Evolutionary conservation across 2,888 invertebrate genomes (phyloP), one percentile per base, ranked within the genome.

Genomic region (Mechanitis messenoides): DNA sequence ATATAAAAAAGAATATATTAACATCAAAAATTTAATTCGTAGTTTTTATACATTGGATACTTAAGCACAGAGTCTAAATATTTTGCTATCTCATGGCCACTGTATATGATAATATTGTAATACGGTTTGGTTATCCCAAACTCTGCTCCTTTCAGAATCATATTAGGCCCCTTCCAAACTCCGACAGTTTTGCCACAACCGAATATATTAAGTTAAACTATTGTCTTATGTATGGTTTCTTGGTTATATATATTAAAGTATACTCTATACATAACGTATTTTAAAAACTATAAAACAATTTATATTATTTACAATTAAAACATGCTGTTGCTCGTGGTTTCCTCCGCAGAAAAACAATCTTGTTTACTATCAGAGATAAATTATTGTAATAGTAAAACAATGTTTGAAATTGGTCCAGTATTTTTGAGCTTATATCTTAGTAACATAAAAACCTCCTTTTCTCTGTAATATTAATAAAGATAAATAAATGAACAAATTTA

Each of bases 91-190:
- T 61, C 58, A 57, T 57, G 61, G 55, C 58, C 54, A 62, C 55
- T 66, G 60, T 64, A 66, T 66, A 66, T 66, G 64, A 60, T 66
- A 66, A 66, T 66, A 61, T 60, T 56, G 57, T 35, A 63, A 63
- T 63, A 53, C 59, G 62, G 42, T 59, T 59, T 38, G 57, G 50
- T 57, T 35, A 58, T 62, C 59, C 46, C 45, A 55, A 64, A 64
- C 62, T 54, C 35, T 50, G 55, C 45, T 55, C 45, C 35, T 50
- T 58, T 61, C 57, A 33, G n/a, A 45, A 42, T 20, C 28, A 55
- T 56, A 53, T 55, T 55, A 53, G 31, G 46, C 57, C 42, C 20
- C 9, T 42, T 28, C 50, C 31, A 50, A 50, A 50, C 50, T 50
- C 28, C 50, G 50, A 50, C 50, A 50, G 50, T 50, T 50, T 50